Evolutionary conservation across 2,888 invertebrate species (phyloP).

Genomic region (Sphaeridia pumilis): DNA sequence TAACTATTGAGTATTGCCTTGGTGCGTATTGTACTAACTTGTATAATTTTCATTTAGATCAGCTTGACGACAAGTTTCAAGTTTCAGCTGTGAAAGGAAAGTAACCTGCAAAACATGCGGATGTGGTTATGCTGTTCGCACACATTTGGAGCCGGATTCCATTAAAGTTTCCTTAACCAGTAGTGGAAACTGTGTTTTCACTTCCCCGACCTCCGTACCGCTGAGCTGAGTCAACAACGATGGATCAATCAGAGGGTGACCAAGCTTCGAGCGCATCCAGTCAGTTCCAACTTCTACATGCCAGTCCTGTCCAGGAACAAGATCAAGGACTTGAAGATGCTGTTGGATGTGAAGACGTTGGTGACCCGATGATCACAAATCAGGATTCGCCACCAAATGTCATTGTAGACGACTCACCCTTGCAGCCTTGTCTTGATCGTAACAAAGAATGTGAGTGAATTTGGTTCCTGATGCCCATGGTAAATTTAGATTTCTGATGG

Average conservation of each 20-base stretch:
- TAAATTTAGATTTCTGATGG: neutral
- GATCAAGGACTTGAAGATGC: neutral
- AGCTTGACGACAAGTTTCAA: no score
- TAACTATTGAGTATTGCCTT: no score
- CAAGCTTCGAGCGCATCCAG: neutral
- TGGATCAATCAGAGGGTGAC: neutral
- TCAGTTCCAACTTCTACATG: neutral
- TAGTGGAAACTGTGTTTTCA: no score
- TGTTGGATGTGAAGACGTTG: neutral
- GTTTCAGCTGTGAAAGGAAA: no score
- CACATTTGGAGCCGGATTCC: no score
- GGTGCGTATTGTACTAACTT: no score
- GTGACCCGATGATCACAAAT: neutral
- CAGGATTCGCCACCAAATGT: slow-evolving; percentile 73
- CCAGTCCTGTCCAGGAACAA: neutral
- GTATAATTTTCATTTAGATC: no score
- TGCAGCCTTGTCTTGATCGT: slow-evolving; percentile 85
- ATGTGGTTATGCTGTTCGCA: no score
- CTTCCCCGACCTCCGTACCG: no score
- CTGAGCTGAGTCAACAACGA: no score
- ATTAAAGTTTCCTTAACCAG: no score
- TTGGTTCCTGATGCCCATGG: slow-evolving; percentile 1
- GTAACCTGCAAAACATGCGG: no score
- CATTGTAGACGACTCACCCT: slow-evolving; percentile 85
- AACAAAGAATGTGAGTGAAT: slow-evolving; percentile 87